Evolutionary conservation across 1,140 invertebrate genomes (phyloP), one percentile per base, ranked within the genome.

Genomic region (Zeugodacus cucurbitae): DNA sequence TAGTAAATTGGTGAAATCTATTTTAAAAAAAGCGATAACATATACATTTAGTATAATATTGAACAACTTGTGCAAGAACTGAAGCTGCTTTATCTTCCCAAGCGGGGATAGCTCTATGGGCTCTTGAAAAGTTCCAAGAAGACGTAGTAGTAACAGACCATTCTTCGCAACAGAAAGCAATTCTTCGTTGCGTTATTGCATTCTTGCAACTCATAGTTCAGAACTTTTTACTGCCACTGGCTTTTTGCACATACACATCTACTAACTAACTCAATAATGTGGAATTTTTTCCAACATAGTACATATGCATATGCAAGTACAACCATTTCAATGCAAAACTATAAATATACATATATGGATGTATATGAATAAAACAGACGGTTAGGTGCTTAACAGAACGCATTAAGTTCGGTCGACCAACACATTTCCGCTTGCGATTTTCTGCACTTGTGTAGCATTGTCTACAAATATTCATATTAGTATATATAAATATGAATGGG

Each of bases 231-330:
- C 26, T 44, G 41, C 74, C 41, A 14, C 11, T 4, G 41, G 41
- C 74, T 26, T 54, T 48, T n/a, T n/a, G n/a, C n/a, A n/a, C n/a
- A n/a, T n/a, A n/a, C 29, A 44, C 37, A n/a, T n/a, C 41, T 7
- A 22, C 70, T 8, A 3, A 67, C 6, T 67, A 10, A 5, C 37
- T 74, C 48, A 82, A 54, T 82, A 54, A 29, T 82, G 41, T 82
- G n/a, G 74, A 82, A 82, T 41, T 82, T 82, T 82, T 82, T 82
- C 17, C 17, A 26, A 82, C 41, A 82, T 82, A 48, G 74, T 82
- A 2, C 14, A 67, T 67, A 17, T 17, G 32, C 26, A 34, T 4
- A 32, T 67, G 20, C 3, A 22, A 7, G 34, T n/a, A n/a, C 20
- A n/a, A n/a, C n/a, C n/a, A 74, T 41, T 41, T 20, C 20, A 17